Evolutionary conservation across 2,797 vertebrate genomes (phyloP).

Genomic region (Sarcoramphus papa): DNA sequence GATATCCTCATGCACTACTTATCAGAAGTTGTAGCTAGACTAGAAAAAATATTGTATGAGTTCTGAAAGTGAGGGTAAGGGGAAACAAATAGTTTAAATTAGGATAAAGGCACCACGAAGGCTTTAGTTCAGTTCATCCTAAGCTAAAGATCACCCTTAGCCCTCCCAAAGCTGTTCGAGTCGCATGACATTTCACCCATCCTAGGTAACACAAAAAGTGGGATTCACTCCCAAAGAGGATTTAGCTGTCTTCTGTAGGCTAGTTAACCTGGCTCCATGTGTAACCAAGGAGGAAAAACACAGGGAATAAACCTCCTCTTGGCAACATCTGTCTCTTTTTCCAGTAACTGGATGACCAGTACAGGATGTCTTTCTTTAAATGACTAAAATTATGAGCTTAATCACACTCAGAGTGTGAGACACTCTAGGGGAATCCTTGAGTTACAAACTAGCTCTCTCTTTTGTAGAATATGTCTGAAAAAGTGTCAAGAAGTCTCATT

Average conservation of each 20-base stretch:
- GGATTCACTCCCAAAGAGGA: not conserved
- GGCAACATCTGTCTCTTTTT: not conserved
- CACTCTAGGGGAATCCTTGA: not conserved
- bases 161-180: not conserved
- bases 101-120: not conserved
- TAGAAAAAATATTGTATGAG: not conserved
- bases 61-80: not conserved
- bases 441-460: not conserved
- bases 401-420: not conserved
- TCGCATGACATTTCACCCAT: fast-evolving
- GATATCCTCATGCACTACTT: not conserved
- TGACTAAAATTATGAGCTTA: not conserved
- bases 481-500: not conserved
- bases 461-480: not conserved
- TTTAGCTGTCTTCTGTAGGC: not conserved
- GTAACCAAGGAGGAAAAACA: not conserved
- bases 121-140: not conserved
- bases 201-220: not conserved
- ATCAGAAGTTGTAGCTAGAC: not conserved
- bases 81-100: not conserved
- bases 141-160: not conserved
- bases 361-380: not conserved
- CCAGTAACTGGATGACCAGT: not conserved
- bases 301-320: not conserved
- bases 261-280: not conserved